A percentile compares a stretch with the other conserved stretches of the same genome.
Evolutionary conservation across 1,140 invertebrate species (phyloP).

Genomic region (Dufourea novaeangliae): DNA sequence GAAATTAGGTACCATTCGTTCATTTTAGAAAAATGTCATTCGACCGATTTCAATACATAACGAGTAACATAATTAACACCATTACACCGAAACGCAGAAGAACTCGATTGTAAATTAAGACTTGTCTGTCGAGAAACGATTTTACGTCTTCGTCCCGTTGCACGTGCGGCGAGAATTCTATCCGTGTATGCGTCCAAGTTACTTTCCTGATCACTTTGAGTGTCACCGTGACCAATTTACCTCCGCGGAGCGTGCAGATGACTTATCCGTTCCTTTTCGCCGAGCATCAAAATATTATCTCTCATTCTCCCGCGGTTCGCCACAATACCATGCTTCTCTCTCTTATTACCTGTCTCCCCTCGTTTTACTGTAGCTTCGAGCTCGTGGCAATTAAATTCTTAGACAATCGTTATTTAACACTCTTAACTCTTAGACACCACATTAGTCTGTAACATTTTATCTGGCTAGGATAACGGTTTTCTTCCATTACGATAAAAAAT

Average conservation of each 20-base stretch:
- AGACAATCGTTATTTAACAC: neutral
- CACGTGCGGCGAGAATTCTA: neutral
- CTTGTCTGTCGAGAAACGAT: neutral
- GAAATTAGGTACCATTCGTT: neutral
- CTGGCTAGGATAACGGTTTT: too few species aligned
- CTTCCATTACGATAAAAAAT: too few species aligned
- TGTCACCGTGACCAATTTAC: conserved; percentile 37
- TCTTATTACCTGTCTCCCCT: neutral
- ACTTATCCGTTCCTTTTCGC: conserved; percentile 4
- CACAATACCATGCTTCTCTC: neutral
- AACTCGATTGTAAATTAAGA: neutral
- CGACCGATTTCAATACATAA: neutral
- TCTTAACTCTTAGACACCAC: too few species aligned
- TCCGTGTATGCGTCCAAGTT: neutral
- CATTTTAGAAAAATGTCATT: neutral
- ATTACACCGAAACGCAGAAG: neutral
- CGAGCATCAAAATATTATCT: conserved; percentile 16
- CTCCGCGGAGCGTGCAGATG: neutral
- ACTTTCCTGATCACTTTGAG: conserved; percentile 17
- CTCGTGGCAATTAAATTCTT: neutral
- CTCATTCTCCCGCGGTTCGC: neutral
- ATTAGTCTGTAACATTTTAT: too few species aligned
- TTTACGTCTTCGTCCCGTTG: neutral
- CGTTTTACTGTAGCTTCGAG: neutral
- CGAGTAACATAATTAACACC: neutral